Conservation (phyloP, 2,888 invertebrate genomes). For the Eutolmus rufibarbis region DNA sequence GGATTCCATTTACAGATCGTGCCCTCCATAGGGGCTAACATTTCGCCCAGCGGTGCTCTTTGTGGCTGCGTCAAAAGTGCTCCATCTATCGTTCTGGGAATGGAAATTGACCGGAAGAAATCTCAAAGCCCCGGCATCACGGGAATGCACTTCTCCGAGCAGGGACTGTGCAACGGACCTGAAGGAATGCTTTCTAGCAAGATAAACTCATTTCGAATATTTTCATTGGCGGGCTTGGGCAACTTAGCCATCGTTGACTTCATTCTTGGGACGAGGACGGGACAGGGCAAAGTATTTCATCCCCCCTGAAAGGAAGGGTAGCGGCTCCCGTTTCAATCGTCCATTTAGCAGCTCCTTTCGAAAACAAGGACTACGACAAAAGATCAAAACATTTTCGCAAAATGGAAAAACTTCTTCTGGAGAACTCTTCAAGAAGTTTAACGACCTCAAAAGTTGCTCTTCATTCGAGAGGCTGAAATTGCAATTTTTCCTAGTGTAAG, state of each 20-base stretch:
- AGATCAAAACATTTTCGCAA: not conserved
- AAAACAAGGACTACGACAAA: not conserved
- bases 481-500: not conserved
- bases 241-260: not conserved
- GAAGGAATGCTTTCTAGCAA: not conserved
- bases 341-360: not conserved
- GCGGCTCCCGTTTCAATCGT: not conserved
- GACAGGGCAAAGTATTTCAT: no score
- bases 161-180: not conserved
- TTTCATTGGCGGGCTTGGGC: not conserved
- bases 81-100: not conserved
- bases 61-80: conserved; percentile 2
- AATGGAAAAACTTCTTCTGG: conserved; percentile 5
- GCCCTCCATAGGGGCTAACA: not conserved
- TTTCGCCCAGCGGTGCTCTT: not conserved
- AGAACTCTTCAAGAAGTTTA: not conserved
- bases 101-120: conserved; percentile 20
- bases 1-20: not conserved
- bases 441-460: conserved; percentile 1
- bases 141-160: not conserved
- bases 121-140: not conserved
- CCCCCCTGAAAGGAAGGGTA: not conserved
- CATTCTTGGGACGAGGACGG: not conserved
- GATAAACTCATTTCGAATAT: conserved; percentile 3
- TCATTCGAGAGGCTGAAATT: not conserved